A percentile compares a stretch with the other conserved stretches of the same genome.
Conservation (phyloP, 2,797 vertebrate species). For the Crax fasciolata region DNA sequence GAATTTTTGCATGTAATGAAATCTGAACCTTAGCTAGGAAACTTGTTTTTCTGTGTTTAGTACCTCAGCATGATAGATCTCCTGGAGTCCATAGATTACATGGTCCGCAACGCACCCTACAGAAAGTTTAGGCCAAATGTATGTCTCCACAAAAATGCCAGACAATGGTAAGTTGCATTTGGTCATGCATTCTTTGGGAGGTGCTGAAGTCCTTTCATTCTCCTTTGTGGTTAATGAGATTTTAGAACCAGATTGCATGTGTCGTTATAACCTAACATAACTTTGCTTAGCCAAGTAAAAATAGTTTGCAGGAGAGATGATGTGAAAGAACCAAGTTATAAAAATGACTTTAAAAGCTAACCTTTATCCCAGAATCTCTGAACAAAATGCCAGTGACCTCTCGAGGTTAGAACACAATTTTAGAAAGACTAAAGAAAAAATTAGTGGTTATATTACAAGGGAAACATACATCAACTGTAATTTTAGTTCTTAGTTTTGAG, state of each 20-base stretch:
- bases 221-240: neutral
- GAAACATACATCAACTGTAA: neutral
- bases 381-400: neutral
- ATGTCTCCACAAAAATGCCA: slow-evolving; percentile 82
- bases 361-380: neutral
- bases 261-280: neutral
- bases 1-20: neutral
- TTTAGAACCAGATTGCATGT: neutral
- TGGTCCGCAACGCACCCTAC: slow-evolving; percentile 94
- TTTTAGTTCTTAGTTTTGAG: neutral
- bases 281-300: neutral
- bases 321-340: neutral
- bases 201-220: neutral
- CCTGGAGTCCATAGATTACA: slow-evolving; percentile 93
- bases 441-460: neutral
- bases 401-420: neutral
- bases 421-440: neutral
- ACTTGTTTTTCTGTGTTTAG: slow-evolving; percentile 75
- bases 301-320: neutral
- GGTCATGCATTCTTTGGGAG: neutral
- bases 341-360: neutral
- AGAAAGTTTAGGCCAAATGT: slow-evolving; percentile 91
- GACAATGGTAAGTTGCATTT: slow-evolving; percentile 86
- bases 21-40: neutral
- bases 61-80: slow-evolving; percentile 93